phyloP scores from a whole-genome alignment of 1,140 invertebrate genomes.

The Camponotus vicinus region DNA sequence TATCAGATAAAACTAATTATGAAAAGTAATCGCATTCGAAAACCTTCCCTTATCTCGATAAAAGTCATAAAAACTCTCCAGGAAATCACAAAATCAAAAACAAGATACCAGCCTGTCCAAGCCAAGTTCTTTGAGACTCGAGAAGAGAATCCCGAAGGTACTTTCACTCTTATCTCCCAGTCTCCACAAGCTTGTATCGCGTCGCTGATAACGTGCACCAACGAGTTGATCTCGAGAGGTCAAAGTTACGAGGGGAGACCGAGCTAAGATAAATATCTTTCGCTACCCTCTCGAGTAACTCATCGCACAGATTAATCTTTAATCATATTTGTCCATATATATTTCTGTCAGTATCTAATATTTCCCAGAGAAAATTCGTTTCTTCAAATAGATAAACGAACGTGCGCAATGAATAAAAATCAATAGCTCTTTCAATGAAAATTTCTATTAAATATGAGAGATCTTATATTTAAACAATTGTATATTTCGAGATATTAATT shows the following conservation, averaged over 20 bases:
- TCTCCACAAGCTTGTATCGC: constrained; percentile 41
- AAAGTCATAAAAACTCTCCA: constrained; percentile 47
- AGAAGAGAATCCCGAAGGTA: constrained; percentile 46
- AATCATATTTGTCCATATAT: constrained; percentile 67
- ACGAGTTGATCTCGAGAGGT: constrained; percentile 58
- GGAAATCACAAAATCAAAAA: constrained; percentile 40
- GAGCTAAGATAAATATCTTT: constrained; percentile 62
- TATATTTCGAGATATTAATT: neutral
- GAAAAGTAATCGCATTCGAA: neutral
- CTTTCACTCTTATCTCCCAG: constrained; percentile 65
- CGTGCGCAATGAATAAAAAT: neutral
- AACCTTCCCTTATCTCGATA: constrained; percentile 7
- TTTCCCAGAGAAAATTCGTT: constrained; percentile 29
- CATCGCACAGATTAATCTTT: constrained; percentile 57
- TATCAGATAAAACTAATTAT: constrained; percentile 19
- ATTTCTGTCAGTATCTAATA: constrained; percentile 34
- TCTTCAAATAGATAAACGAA: neutral
- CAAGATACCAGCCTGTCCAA: constrained; percentile 9
- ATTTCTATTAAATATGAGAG: neutral
- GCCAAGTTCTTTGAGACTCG: constrained; percentile 32
- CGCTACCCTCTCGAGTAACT: constrained; percentile 41
- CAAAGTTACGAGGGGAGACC: constrained; percentile 62
- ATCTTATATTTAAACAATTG: constrained; percentile 31
- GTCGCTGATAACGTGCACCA: constrained; percentile 35
- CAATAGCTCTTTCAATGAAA: constrained; percentile 13